phyloP scores from a whole-genome alignment of 1,140 invertebrate genomes.

The Anastrepha ludens region DNA sequence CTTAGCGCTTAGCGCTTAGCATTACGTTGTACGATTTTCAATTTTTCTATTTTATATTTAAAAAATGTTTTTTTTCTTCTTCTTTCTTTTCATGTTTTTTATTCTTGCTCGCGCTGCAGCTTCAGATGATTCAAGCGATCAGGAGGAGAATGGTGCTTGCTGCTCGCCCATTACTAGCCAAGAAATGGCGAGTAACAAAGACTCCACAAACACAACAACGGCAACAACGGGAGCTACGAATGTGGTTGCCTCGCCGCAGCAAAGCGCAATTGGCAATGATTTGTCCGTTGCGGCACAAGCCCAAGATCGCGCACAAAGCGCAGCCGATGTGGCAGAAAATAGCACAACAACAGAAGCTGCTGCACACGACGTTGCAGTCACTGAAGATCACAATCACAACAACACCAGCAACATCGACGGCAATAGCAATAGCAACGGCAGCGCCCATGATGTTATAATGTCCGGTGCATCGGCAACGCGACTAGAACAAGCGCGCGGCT shows the following conservation, averaged over 20 bases:
- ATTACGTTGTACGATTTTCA: not conserved
- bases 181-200: not conserved
- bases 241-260: slow-evolving; percentile 66
- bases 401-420: slow-evolving; percentile 71
- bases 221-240: slow-evolving; percentile 56
- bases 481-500: slow-evolving; percentile 77
- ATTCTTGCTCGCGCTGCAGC: not conserved
- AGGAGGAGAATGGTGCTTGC: slow-evolving; percentile 69
- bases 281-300: slow-evolving; percentile 26
- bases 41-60: not conserved
- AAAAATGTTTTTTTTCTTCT: not conserved
- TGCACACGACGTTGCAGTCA: slow-evolving; percentile 3
- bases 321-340: slow-evolving; percentile 53
- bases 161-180: slow-evolving; percentile 38
- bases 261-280: slow-evolving; percentile 63
- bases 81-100: slow-evolving; percentile 9
- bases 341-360: slow-evolving; percentile 51
- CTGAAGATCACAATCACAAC: slow-evolving; percentile 57
- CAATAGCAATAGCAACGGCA: slow-evolving; percentile 77
- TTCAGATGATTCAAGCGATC: slow-evolving; percentile 68
- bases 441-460: not conserved
- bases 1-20: not conserved
- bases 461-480: slow-evolving; percentile 78
- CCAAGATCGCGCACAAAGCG: slow-evolving; percentile 58
- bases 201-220: slow-evolving; percentile 31